These are phyloP conservation scores for Spodoptera littoralis DNA, from an alignment of 2,888 invertebrate species.

Conservation along the genomic window DNA sequence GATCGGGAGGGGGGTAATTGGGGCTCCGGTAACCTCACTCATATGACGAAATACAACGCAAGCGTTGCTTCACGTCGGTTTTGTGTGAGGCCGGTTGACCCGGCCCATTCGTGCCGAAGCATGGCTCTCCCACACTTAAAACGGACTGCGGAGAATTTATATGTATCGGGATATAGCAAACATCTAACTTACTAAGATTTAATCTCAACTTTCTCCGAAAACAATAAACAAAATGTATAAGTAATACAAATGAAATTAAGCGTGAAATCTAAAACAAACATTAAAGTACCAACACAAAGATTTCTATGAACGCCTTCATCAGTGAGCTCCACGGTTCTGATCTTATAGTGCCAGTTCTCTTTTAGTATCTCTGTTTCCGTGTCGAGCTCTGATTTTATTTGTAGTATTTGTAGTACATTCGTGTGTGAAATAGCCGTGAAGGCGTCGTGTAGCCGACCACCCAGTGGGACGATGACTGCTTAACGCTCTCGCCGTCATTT, in stretches of 20 bases:
- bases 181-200: neutral
- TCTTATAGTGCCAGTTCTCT: slow-evolving; percentile 57
- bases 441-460: slow-evolving; percentile 81
- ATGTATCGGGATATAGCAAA: too few species aligned
- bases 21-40: too few species aligned
- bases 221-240: slow-evolving; percentile 10
- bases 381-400: slow-evolving; percentile 68
- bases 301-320: slow-evolving; percentile 47
- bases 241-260: slow-evolving; percentile 26
- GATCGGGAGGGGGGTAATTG: too few species aligned
- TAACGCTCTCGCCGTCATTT: slow-evolving; percentile 85
- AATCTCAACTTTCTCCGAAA: neutral
- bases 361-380: slow-evolving; percentile 72
- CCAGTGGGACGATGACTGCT: slow-evolving; percentile 84
- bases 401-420: slow-evolving; percentile 75
- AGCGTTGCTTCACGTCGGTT: too few species aligned
- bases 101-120: too few species aligned
- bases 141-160: too few species aligned
- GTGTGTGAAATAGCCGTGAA: slow-evolving; percentile 83
- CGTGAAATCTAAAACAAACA: slow-evolving; percentile 15
- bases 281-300: slow-evolving; percentile 13
- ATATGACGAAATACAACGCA: too few species aligned
- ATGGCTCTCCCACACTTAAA: too few species aligned
- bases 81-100: too few species aligned
- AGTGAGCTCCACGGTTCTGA: slow-evolving; percentile 51